Conservation (phyloP, 2,113 vertebrate species). For the Cynocephalus volans region DNA sequence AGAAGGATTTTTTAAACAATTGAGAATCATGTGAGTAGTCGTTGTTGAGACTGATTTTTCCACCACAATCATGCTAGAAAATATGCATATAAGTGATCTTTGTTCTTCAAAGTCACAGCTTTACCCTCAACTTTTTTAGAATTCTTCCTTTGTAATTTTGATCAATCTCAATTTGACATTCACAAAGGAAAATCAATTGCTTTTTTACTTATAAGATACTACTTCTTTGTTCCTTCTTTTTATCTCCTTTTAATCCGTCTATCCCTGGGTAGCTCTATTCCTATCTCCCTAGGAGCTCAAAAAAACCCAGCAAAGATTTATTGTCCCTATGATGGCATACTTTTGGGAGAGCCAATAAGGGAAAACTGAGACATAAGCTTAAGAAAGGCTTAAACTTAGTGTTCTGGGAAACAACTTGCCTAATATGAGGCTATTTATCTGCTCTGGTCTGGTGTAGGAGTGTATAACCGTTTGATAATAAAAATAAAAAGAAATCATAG, state of each 20-base stretch:
- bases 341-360: not conserved
- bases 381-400: not conserved
- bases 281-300: not conserved
- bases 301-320: not conserved
- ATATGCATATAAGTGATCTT: not conserved
- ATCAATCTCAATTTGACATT: not conserved
- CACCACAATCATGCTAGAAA: not conserved
- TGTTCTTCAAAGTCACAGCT: slow-evolving; percentile 39
- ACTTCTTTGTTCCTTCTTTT: not conserved
- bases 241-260: not conserved
- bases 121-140: not conserved
- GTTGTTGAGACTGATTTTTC: not conserved
- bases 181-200: not conserved
- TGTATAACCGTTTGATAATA: slow-evolving; percentile 5
- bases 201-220: not conserved
- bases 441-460: not conserved
- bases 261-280: not conserved
- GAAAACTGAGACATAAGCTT: not conserved
- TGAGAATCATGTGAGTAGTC: not conserved
- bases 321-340: not conserved
- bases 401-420: slow-evolving; percentile 11
- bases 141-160: slow-evolving; percentile 1
- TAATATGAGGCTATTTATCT: not conserved
- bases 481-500: not conserved
- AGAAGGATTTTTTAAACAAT: slow-evolving; percentile 7